Evolutionary conservation across 1,140 invertebrate genomes (phyloP), one percentile per base, ranked within the genome.

Genomic region (Macrostomum lignano): DNA sequence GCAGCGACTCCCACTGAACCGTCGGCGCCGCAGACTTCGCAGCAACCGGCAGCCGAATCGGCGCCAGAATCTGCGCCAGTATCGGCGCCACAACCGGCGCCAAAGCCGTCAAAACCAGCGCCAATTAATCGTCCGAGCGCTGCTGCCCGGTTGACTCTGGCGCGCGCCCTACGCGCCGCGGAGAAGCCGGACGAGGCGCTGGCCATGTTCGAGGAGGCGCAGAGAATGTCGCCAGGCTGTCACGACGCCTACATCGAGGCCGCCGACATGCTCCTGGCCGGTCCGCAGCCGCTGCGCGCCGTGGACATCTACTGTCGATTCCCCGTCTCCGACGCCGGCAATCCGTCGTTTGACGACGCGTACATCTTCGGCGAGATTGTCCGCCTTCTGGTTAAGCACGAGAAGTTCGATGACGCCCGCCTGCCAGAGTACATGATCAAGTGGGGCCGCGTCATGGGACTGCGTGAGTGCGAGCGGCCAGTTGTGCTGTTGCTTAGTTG

Each of bases 191-290:
- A 43, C 25, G 47, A 53, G 10, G 40, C 51, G 6, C 40, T 46
- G 32, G 54, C 48, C 36, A 52, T 46, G 33, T 55, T 50, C 35
- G 42, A 43, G 30, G 41, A 50, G 31, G 52, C 52, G 22, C 51
- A 49, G 23, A 33, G 36, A 3, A 49, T 55, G 47, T 42, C 51
- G 14, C 51, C 52, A 31, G 49, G 52, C 45, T 40, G 52, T 5
- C 52, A 55, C 38, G 51, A 53, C 44, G 51, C 52, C 9, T 55
- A 53, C 33, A 53, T 55, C 11, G 52, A 55, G 29, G 35, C 43
- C 36, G 52, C 49, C n/a, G 51, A 55, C 21, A 52, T 53, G 49
- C n/a, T n/a, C n/a, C 25, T 55, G 25, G 31, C 40, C 2, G 44
- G 47, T 29, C 39, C 42, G n/a, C 44, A 52, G 25, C 52, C 52